Evolutionary conservation across 1,140 invertebrate genomes (phyloP), one percentile per base, ranked within the genome.

Genomic region (Ericerus pela): DNA sequence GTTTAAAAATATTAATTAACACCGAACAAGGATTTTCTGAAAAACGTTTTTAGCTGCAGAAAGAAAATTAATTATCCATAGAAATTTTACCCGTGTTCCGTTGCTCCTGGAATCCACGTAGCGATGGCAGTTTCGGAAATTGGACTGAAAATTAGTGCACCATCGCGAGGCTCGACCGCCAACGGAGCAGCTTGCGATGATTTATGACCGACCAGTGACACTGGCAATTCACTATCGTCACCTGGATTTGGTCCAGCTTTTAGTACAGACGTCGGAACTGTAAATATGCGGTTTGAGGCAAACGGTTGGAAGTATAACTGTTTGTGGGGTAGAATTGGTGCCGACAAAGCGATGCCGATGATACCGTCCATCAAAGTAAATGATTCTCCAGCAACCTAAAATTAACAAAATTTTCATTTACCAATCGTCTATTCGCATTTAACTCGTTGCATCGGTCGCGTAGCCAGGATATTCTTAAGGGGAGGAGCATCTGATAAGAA

Each of bases 351-450:
- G n/a, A 89, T 63, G 0, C 85, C 85, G 0, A 88, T 80, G 22
- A 89, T 70, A 3, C 84, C 85, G 64, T 88, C 85, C 73, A 84
- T 81, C 1, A 88, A 68, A 8, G 83, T 81, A 64, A 88, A 88
- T 1, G 66, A 71, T 55, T 78, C 75, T 0, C 62, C 63, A 2
- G 68, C 71, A n/a, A 76, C 72, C 73, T 75, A 59, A 5, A 54
- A 56, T 59, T 41, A 33, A 16, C 47, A 27, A 16, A 11, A 56
- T 36, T 27, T 51, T 56, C 11, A 10, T 0, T 47, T 41, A 6
- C 22, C n/a, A 1, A 53, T 26, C 2, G 18, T 24, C 5, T 4
- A n/a, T 14, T 26, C 8, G 22, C 47, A 18, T 29, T 51, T 8
- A 51, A 51, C 3, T 24, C 22, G 28, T n/a, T 26, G 47, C n/a